These are phyloP conservation scores for Melopsittacus undulatus DNA, from an alignment of 2,797 vertebrate genomes.

Conservation along the genomic window DNA sequence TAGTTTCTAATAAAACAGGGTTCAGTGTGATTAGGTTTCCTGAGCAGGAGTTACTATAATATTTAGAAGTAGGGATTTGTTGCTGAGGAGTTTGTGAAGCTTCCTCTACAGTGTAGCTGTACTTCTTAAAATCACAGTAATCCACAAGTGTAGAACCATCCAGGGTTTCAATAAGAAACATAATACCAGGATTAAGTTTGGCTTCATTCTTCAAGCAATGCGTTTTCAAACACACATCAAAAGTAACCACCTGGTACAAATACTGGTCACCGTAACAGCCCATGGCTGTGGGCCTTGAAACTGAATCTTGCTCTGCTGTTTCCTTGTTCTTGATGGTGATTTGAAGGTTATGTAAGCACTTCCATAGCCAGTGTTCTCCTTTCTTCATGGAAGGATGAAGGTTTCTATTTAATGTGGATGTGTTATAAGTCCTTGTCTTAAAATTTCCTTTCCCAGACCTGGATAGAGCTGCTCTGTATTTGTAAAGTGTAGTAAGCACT, in stretches of 20 bases:
- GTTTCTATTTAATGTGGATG: neutral
- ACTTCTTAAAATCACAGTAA: slow-evolving; percentile 22
- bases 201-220: neutral
- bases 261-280: neutral
- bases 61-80: slow-evolving; percentile 73
- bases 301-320: neutral
- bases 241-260: slow-evolving; percentile 26
- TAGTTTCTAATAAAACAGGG: slow-evolving; percentile 73
- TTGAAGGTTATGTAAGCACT: neutral
- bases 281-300: neutral
- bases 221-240: slow-evolving; percentile 44
- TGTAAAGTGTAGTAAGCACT: neutral
- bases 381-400: neutral
- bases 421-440: neutral
- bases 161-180: slow-evolving; percentile 47
- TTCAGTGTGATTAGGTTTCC: slow-evolving; percentile 69
- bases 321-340: neutral
- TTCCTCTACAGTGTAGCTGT: neutral
- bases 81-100: slow-evolving; percentile 53
- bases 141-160: slow-evolving; percentile 10
- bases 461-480: neutral
- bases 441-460: neutral
- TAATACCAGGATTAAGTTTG: slow-evolving; percentile 56
- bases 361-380: neutral
- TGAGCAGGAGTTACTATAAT: slow-evolving; percentile 57